phyloP scores from a whole-genome alignment of 1,140 invertebrate genomes.

The Theocolax elegans region DNA sequence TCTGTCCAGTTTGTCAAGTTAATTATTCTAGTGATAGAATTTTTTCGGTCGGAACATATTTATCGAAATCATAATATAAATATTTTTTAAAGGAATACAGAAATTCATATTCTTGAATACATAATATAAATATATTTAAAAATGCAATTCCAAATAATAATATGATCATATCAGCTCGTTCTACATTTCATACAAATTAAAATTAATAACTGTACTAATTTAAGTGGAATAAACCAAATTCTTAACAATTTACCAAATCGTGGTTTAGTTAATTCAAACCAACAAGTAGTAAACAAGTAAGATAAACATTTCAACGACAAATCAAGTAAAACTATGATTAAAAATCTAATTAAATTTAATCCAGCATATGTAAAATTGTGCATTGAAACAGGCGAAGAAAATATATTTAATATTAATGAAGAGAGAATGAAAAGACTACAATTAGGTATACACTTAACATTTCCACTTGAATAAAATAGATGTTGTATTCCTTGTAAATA shows the following conservation, averaged over 20 bases:
- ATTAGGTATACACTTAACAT: slow-evolving; percentile 32
- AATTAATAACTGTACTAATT: too few species aligned
- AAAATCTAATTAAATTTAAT: slow-evolving; percentile 27
- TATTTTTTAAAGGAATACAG: slow-evolving; percentile 15
- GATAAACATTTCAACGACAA: too few species aligned
- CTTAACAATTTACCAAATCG: too few species aligned
- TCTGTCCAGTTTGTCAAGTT: neutral
- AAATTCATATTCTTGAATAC: neutral
- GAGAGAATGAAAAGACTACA: slow-evolving; percentile 26
- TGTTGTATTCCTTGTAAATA: slow-evolving; percentile 33
- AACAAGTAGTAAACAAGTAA: too few species aligned
- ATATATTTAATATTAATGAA: slow-evolving; percentile 30
- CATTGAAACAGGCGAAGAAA: slow-evolving; percentile 27
- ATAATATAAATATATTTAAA: neutral
- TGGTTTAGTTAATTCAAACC: too few species aligned
- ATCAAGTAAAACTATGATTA: too few species aligned
- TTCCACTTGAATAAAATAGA: slow-evolving; percentile 21
- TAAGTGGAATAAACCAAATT: neutral
- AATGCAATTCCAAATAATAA: neutral
- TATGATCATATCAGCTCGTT: too few species aligned
- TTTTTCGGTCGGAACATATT: slow-evolving; percentile 19
- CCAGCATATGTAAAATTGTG: slow-evolving; percentile 30
- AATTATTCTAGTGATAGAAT: slow-evolving; percentile 32
- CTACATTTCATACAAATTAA: neutral
- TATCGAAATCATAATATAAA: neutral